Conservation (phyloP, 2,113 vertebrate species). For the Brachyhypopomus gauderio region DNA sequence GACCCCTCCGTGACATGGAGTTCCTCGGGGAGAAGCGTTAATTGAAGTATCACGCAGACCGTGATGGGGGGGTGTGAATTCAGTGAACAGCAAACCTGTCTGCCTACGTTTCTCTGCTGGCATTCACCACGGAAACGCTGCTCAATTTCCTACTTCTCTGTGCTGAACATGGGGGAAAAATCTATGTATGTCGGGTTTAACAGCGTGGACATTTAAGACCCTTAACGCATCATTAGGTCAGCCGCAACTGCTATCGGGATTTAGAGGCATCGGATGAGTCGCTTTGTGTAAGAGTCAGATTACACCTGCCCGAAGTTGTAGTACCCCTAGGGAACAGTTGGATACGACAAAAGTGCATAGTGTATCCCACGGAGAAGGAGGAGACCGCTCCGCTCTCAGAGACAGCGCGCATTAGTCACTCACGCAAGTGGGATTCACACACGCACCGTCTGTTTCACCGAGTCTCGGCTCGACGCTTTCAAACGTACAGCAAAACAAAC, state of each 20-base stretch:
- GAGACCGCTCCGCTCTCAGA: not conserved
- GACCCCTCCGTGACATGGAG: not conserved
- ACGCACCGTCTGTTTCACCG: slow-evolving; percentile 30
- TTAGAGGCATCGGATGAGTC: slow-evolving; percentile 6
- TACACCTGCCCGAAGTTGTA: not conserved
- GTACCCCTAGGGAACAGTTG: not conserved
- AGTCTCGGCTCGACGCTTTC: slow-evolving; percentile 2
- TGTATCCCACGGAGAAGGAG: not conserved
- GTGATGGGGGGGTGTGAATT: too few relatives aligned
- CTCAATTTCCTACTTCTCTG: too few relatives aligned
- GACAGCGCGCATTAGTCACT: slow-evolving; percentile 16
- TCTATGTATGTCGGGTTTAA: slow-evolving; percentile 39
- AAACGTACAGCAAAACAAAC: slow-evolving; percentile 17
- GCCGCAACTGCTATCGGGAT: slow-evolving; percentile 19
- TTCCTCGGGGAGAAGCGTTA: too few relatives aligned
- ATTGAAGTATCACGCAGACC: too few relatives aligned
- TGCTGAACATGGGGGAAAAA: not conserved
- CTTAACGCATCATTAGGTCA: slow-evolving; percentile 39
- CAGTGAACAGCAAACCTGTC: too few relatives aligned
- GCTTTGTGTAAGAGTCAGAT: slow-evolving; percentile 14
- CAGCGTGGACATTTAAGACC: slow-evolving; percentile 40
- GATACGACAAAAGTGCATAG: not conserved
- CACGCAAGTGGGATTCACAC: not conserved
- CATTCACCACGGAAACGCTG: too few relatives aligned
- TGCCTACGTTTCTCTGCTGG: too few relatives aligned